These are phyloP conservation scores for Bellardia bayeri DNA, from an alignment of 2,888 invertebrate species.

Conservation along the genomic window DNA sequence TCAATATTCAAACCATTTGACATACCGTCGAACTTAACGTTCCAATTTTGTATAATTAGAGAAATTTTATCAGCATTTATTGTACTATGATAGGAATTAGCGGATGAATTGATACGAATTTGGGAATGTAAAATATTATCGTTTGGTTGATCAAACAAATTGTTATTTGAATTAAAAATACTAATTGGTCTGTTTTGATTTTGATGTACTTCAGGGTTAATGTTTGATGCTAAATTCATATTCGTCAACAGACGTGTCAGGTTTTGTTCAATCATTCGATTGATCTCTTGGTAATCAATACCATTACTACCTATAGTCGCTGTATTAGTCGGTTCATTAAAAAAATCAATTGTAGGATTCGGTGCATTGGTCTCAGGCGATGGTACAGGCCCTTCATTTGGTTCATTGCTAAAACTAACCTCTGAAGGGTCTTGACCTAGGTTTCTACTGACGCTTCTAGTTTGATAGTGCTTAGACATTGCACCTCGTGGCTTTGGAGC, in stretches of 20 bases:
- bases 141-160: background rate
- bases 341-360: background rate
- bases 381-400: background rate
- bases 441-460: background rate
- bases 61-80: background rate
- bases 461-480: background rate
- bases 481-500: background rate
- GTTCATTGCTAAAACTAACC: background rate
- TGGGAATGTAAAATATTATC: background rate
- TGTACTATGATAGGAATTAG: background rate
- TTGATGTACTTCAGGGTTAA: background rate
- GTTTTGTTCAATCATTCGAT: background rate
- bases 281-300: constrained; percentile 6
- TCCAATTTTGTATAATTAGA: background rate
- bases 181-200: background rate
- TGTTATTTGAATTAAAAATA: background rate
- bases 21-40: background rate
- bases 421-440: background rate
- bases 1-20: background rate
- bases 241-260: background rate
- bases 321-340: background rate
- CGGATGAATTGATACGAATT: background rate
- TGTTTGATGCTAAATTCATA: background rate
- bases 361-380: background rate
- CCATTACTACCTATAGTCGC: background rate